Base-by-base conservation (phyloP, 2,888 invertebrate species). In the Standfussiana lucernea region DNA sequence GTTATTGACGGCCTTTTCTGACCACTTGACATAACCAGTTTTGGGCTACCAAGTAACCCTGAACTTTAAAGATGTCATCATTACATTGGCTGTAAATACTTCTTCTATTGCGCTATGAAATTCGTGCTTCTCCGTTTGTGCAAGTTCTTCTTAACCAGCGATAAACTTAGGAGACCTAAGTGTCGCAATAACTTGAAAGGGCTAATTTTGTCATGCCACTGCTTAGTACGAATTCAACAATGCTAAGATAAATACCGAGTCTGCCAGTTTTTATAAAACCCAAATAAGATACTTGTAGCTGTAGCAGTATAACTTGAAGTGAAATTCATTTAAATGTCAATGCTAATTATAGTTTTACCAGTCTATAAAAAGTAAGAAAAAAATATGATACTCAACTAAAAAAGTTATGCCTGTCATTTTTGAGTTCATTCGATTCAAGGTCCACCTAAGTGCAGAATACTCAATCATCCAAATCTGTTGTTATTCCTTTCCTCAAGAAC, bases 401-500 rank as follows among this genome's bases (percentile, higher is more conserved):
- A 61, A 28, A 24, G 28, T 32, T 42, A 35, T 42, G 32, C 15
- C 15, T 64, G 21, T 32, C 0, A 28, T 42, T 68, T 68, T 61
- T 6, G 8, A n/a, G 40, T 32, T 47, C 0, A n/a, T 15, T 65
- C 24, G 11, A 28, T 45, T 59, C n/a, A 35, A 24, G 28, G 37
- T n/a, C 6, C 10, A 61, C 7, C 32, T 61, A 32, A n/a, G 24
- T 11, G 5, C 24, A 59, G 45, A 53, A 75, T 45, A 37, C 24
- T 47, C 50, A 35, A n/a, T 71, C 15, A 71, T 69, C 21, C 42
- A 13, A 67, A 50, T 37, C 28, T 61, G 28, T 65, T 5, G n/a
- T 50, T 61, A 18, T 18, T 71, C 8, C 18, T 84, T 74, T 64
- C 56, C 50, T 82, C 15, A 77, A 70, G 37, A 62, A 32, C n/a